These are phyloP conservation scores for Orestias chungarensis DNA, from an alignment of 2,797 vertebrate genomes.

Conservation along the genomic window DNA sequence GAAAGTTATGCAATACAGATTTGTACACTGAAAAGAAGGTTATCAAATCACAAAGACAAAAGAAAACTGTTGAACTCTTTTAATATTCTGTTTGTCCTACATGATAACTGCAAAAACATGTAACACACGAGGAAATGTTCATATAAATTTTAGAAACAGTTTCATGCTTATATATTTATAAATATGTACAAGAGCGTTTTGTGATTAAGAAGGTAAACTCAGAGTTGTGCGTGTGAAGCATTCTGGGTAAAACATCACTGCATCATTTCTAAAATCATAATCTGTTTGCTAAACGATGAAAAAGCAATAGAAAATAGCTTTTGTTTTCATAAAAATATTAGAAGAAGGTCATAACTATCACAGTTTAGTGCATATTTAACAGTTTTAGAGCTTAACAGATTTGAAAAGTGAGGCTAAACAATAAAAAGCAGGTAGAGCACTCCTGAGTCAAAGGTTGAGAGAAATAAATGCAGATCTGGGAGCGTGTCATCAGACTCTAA, in stretches of 20 bases:
- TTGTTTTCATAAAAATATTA: conserved; percentile 42
- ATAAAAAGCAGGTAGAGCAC: conserved; percentile 19
- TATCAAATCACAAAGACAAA: conserved; percentile 9
- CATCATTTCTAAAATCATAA: conserved; percentile 44
- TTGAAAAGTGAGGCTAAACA: conserved; percentile 35
- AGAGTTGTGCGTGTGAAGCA: conserved; percentile 57
- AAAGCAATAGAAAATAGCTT: conserved; percentile 50
- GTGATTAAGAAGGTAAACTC: conserved; percentile 44
- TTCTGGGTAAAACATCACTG: conserved; percentile 53
- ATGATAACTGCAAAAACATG: conserved; percentile 66
- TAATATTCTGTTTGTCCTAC: conserved; percentile 56
- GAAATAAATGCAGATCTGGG: conserved; percentile 19
- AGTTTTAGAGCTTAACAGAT: neutral
- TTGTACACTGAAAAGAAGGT: conserved; percentile 5
- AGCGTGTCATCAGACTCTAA: conserved; percentile 23
- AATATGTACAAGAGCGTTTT: conserved; percentile 45
- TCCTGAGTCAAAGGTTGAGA: conserved; percentile 46
- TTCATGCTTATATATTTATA: conserved; percentile 15
- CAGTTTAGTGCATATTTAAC: conserved; percentile 10
- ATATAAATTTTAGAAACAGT: conserved; percentile 60
- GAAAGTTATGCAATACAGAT: conserved; percentile 14
- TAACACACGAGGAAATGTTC: conserved; percentile 47
- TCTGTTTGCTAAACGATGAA: conserved; percentile 40
- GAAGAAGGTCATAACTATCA: conserved; percentile 49
- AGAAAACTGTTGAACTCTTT: conserved; percentile 19